Evolutionary conservation across 2,113 vertebrate species (phyloP).

Genomic region (Dendropsophus ebraccatus): DNA sequence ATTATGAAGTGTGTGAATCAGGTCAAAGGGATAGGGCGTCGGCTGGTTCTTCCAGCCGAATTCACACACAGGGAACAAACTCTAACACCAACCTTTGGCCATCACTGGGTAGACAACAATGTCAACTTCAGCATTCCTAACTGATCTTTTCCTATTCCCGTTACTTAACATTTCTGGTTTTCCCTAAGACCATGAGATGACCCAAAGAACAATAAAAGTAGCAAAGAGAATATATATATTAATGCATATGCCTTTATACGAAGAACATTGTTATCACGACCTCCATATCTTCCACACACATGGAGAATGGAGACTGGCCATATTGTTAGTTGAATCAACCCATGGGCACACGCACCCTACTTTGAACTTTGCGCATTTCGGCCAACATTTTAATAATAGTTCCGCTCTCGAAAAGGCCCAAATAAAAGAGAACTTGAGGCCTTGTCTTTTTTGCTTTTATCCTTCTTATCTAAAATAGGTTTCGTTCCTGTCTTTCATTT

Average conservation of each 20-base stretch:
- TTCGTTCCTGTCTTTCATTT: conserved; percentile 67
- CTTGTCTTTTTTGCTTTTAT: conserved; percentile 29
- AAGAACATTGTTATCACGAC: not conserved
- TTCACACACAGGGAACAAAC: too few species aligned
- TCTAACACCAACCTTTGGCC: too few species aligned
- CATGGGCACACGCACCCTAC: not conserved
- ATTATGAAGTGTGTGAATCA: too few species aligned
- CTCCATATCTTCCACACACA: not conserved
- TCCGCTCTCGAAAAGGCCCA: not conserved
- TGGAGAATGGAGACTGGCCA: not conserved
- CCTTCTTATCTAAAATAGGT: conserved; percentile 53
- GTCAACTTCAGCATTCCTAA: too few species aligned
- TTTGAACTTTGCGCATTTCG: conserved; percentile 28
- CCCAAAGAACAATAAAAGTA: too few species aligned
- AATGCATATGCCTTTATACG: not conserved
- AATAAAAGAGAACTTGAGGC: conserved; percentile 45
- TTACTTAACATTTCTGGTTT: too few species aligned
- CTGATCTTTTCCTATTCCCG: too few species aligned
- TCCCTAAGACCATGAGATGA: too few species aligned
- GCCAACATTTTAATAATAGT: conserved; percentile 40
- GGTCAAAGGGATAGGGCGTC: too few species aligned
- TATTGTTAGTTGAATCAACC: not conserved
- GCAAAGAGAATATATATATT: not conserved
- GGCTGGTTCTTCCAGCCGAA: too few species aligned
- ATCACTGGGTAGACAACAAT: too few species aligned